phyloP scores from a whole-genome alignment of 2,113 vertebrate genomes.

The Hirundichthys speculiger region DNA sequence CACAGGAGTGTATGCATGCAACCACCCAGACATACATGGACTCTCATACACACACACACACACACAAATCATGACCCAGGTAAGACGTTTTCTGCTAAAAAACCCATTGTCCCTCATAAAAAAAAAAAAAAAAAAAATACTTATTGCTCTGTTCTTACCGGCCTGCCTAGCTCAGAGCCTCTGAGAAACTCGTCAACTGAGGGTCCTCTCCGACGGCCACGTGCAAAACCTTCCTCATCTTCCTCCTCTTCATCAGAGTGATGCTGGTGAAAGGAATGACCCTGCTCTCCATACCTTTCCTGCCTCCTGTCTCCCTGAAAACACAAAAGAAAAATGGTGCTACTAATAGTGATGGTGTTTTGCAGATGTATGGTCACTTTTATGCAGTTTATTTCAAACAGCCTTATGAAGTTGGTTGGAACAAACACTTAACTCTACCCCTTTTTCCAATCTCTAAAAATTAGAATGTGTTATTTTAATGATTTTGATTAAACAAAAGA shows the following conservation, averaged over 20 bases:
- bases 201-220: constrained; percentile 84
- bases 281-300: constrained; percentile 71
- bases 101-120: constrained; percentile 19
- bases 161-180: constrained; percentile 93
- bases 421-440: no score
- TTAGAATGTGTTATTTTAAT: background rate
- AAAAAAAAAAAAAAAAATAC: background rate
- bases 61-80: constrained; percentile 14
- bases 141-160: constrained; percentile 76
- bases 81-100: constrained; percentile 23
- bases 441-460: no score
- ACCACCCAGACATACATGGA: constrained; percentile 41
- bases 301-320: constrained; percentile 87
- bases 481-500: no score
- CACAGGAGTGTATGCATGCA: constrained; percentile 61
- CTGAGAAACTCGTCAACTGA: constrained; percentile 96
- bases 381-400: no score
- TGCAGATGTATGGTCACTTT: no score
- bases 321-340: background rate
- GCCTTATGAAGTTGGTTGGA: no score
- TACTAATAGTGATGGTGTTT: no score
- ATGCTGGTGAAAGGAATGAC: constrained; percentile 78
- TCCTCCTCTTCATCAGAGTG: constrained; percentile 90
- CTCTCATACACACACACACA: constrained; percentile 3
- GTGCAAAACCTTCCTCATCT: constrained; percentile 88